Evolutionary conservation across 1,140 invertebrate species (phyloP).

Genomic region (Phortica variegata): DNA sequence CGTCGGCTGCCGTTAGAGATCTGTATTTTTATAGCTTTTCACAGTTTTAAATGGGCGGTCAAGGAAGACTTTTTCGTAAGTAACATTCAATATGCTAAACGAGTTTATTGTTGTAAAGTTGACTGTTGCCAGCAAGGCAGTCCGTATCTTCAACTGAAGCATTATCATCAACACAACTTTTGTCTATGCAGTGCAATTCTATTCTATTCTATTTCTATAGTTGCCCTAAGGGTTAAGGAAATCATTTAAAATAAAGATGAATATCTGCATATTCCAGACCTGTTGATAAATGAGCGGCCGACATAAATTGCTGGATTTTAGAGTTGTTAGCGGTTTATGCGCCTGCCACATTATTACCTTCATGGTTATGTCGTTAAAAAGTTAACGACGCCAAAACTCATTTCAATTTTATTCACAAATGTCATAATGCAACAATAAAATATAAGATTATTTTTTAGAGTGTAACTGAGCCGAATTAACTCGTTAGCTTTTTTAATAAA

Average conservation of each 20-base stretch:
- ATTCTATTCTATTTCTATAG: conserved; percentile 42
- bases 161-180: too few species aligned
- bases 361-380: too few species aligned
- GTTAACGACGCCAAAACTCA: too few species aligned
- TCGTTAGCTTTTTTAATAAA: too few species aligned
- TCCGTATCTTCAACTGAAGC: conserved; percentile 8
- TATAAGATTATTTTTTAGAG: too few species aligned
- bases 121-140: conserved; percentile 4
- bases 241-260: conserved; percentile 45
- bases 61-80: conserved; percentile 40
- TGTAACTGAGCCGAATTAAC: too few species aligned
- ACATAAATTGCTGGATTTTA: conserved; percentile 44
- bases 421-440: too few species aligned
- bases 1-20: not conserved
- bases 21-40: not conserved
- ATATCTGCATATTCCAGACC: too few species aligned
- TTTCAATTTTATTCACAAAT: too few species aligned
- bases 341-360: too few species aligned
- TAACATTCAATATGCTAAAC: conserved; percentile 54
- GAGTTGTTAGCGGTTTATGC: too few species aligned
- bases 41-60: conserved; percentile 41
- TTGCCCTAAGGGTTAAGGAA: conserved; percentile 34
- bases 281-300: conserved; percentile 23
- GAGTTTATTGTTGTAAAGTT: conserved; percentile 29
- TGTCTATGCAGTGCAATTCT: too few species aligned